These are phyloP conservation scores for Pluvialis apricaria DNA, from an alignment of 2,113 vertebrate genomes.

Conservation along the genomic window DNA sequence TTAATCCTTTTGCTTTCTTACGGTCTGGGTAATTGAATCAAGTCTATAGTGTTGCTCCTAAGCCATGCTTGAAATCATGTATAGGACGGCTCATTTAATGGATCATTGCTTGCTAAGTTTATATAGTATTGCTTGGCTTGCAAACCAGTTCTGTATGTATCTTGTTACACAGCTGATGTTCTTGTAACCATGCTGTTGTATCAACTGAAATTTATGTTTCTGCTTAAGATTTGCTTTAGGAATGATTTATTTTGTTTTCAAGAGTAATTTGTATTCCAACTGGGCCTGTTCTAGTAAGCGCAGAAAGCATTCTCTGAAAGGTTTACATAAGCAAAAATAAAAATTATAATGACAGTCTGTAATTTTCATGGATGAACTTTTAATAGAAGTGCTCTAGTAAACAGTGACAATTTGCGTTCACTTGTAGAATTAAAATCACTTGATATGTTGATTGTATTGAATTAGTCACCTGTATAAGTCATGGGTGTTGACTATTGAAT, in stretches of 20 bases:
- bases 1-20: background rate
- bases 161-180: slow-evolving; percentile 47
- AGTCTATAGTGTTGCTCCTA: background rate
- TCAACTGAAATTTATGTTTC: slow-evolving; percentile 34
- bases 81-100: background rate
- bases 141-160: background rate
- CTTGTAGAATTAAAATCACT: slow-evolving; percentile 62
- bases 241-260: slow-evolving; percentile 50
- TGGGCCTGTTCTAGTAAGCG: slow-evolving; percentile 22
- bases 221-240: slow-evolving; percentile 5
- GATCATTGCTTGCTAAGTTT: slow-evolving; percentile 5
- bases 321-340: slow-evolving; percentile 54
- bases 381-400: slow-evolving; percentile 42
- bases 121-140: background rate
- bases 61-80: background rate
- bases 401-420: slow-evolving; percentile 38
- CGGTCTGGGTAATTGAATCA: background rate
- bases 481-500: slow-evolving; percentile 56
- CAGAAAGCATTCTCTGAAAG: slow-evolving; percentile 43
- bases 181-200: slow-evolving; percentile 8
- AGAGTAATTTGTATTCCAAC: slow-evolving; percentile 47
- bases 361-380: slow-evolving; percentile 62
- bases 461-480: slow-evolving; percentile 62
- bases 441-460: slow-evolving; percentile 46
- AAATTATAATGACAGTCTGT: slow-evolving; percentile 41